These are phyloP conservation scores for Heterocephalus glaber DNA, from an alignment of 2,113 vertebrate genomes.

Conservation along the genomic window DNA sequence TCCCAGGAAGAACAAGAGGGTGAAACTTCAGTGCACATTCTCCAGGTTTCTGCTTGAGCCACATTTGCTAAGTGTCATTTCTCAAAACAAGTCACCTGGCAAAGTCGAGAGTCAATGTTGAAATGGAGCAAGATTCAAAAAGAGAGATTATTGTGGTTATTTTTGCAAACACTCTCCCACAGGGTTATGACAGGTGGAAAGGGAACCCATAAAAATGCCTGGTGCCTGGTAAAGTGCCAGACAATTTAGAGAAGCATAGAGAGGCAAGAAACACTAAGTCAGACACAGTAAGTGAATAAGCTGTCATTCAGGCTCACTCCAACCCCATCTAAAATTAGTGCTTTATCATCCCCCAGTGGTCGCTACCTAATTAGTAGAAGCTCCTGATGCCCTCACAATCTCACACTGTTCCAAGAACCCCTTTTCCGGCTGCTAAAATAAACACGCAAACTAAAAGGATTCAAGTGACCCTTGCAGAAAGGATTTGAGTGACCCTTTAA, in stretches of 20 bases:
- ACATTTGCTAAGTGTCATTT: background rate
- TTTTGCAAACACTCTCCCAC: background rate
- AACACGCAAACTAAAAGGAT: background rate
- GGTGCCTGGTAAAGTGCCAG: background rate
- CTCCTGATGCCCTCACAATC: background rate
- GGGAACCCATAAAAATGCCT: background rate
- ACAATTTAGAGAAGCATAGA: background rate
- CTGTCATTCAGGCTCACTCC: background rate
- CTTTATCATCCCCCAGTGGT: background rate
- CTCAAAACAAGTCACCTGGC: background rate
- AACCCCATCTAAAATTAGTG: background rate
- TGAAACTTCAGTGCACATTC: background rate
- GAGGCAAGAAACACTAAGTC: background rate
- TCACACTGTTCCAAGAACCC: background rate
- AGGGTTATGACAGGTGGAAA: background rate
- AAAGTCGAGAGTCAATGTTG: background rate
- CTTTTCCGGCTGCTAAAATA: conserved; percentile 9
- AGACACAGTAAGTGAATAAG: background rate
- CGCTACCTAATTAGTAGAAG: background rate
- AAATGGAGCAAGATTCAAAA: background rate
- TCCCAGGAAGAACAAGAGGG: background rate
- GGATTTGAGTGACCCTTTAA: background rate
- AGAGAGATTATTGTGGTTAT: background rate
- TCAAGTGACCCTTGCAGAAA: background rate
- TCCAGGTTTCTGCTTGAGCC: background rate